phyloP scores from a whole-genome alignment of 2,113 vertebrate species.

The Axis porcinus region DNA sequence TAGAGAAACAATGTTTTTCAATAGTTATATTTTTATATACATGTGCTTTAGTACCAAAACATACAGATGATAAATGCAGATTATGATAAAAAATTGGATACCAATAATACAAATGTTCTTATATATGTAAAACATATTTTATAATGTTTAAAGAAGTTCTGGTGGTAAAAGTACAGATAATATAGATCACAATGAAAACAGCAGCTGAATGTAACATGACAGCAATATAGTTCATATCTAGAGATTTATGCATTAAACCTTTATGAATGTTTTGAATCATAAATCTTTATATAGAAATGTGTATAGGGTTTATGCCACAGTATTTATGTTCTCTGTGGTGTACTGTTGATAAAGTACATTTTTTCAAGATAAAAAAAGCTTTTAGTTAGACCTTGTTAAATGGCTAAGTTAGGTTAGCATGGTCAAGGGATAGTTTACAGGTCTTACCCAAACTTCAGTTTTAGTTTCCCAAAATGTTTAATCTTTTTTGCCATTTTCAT shows the following conservation, averaged over 20 bases:
- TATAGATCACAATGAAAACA: neutral
- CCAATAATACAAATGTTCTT: too few relatives aligned
- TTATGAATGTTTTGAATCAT: neutral
- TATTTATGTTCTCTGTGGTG: accelerated
- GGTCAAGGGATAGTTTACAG: neutral
- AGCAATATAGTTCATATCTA: neutral
- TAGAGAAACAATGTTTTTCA: neutral
- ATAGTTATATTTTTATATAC: neutral
- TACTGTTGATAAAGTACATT: neutral
- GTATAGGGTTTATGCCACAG: neutral
- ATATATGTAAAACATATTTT: neutral
- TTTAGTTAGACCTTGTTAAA: neutral
- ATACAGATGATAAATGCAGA: neutral
- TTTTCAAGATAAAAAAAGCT: neutral
- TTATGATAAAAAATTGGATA: neutral
- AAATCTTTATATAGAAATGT: neutral
- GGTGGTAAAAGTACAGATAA: neutral
- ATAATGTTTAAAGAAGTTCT: neutral
- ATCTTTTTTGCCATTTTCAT: accelerated
- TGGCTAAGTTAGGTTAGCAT: neutral
- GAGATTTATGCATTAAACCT: neutral
- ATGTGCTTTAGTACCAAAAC: neutral
- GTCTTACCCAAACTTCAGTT: neutral
- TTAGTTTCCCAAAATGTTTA: accelerated
- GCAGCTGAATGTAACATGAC: neutral